These are phyloP conservation scores for Blennius ocellaris DNA, from an alignment of 2,113 vertebrate genomes.

Conservation along the genomic window DNA sequence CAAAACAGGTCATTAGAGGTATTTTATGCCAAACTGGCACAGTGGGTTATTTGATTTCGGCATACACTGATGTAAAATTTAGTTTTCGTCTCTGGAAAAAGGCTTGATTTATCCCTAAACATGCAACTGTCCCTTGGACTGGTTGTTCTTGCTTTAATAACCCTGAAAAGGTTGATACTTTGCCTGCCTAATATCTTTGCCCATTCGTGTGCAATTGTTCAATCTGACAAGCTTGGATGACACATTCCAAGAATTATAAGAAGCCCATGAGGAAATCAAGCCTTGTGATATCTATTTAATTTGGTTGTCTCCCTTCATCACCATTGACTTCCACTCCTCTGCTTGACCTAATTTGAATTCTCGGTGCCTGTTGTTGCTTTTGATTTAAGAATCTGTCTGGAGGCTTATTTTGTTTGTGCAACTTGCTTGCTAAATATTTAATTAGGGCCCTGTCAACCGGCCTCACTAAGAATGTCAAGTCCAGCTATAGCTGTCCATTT, in stretches of 20 bases:
- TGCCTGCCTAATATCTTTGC: constrained; percentile 17
- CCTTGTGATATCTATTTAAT: constrained; percentile 54
- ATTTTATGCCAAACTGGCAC: constrained; percentile 10
- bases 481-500: constrained; percentile 47
- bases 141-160: neutral
- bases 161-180: constrained; percentile 24
- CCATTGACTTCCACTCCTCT: constrained; percentile 52
- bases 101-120: constrained; percentile 5
- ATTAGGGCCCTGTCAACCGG: constrained; percentile 57
- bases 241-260: constrained; percentile 11
- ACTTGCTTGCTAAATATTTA: constrained; percentile 71
- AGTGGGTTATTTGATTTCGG: constrained; percentile 20
- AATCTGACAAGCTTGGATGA: constrained; percentile 8
- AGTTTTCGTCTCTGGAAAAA: constrained; percentile 5
- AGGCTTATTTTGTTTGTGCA: constrained; percentile 66
- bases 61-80: constrained; percentile 30
- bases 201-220: neutral
- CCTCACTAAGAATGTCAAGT: constrained; percentile 56
- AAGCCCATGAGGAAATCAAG: constrained; percentile 41
- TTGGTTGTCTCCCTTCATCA: constrained; percentile 67
- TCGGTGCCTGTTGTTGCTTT: constrained; percentile 56
- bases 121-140: constrained; percentile 6
- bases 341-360: constrained; percentile 71
- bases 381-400: constrained; percentile 66
- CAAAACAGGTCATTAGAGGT: constrained; percentile 29